These are phyloP conservation scores for Nasonia oneida DNA, from an alignment of 2,888 invertebrate genomes.

Conservation along the genomic window DNA sequence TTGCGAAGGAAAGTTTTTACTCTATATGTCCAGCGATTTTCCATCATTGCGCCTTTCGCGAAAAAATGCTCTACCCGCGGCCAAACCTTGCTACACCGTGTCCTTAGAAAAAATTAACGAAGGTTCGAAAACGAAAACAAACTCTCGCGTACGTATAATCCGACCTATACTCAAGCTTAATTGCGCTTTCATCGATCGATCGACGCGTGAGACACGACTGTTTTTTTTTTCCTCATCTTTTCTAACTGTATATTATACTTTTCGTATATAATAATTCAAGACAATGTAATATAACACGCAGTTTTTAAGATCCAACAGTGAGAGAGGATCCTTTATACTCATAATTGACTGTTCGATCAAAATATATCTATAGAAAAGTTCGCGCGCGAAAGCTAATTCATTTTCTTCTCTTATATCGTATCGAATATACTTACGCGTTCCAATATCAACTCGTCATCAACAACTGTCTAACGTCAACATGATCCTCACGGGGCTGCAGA, in stretches of 20 bases:
- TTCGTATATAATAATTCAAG: not conserved
- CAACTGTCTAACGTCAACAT: not conserved
- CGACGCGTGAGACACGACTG: conserved; percentile 7
- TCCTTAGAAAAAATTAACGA: not conserved
- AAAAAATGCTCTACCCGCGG: not conserved
- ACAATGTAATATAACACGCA: not conserved
- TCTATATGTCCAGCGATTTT: conserved; percentile 57
- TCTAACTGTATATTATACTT: not conserved
- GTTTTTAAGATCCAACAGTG: conserved; percentile 19
- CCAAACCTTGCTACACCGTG: not conserved
- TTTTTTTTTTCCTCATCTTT: not conserved
- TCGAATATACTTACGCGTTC: not conserved
- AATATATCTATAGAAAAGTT: conserved; percentile 46
- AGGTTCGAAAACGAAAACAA: not conserved
- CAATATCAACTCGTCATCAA: not conserved
- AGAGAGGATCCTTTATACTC: conserved; percentile 31
- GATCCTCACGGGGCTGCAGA: not conserved
- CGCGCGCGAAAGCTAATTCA: not conserved
- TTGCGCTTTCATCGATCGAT: not conserved
- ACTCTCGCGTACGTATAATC: not conserved
- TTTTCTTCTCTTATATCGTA: not conserved
- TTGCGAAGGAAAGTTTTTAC: not conserved
- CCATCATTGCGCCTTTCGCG: conserved; percentile 62
- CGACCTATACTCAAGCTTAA: not conserved
- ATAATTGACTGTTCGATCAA: conserved; percentile 58